phyloP scores from a whole-genome alignment of 2,113 vertebrate genomes.

The Mastomys coucha region DNA sequence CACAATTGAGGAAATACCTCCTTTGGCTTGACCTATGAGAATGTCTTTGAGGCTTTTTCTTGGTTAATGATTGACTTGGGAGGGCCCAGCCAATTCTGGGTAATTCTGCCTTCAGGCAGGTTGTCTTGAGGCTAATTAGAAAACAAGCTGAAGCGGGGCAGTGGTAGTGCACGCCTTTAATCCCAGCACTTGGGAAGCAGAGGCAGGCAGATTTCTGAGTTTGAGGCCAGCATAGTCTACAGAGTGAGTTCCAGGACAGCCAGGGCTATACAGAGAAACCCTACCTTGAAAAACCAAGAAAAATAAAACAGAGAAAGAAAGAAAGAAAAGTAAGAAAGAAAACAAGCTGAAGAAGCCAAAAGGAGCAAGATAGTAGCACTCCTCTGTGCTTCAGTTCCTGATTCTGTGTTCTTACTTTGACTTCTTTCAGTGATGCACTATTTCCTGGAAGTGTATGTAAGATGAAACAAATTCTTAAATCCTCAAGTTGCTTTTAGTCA shows the following conservation, averaged over 20 bases:
- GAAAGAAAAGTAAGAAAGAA: background rate
- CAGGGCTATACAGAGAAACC: too few relatives aligned
- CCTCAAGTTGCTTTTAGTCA: background rate
- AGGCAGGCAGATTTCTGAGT: too few relatives aligned
- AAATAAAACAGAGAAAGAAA: too few relatives aligned
- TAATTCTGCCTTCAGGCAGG: background rate
- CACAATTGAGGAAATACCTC: background rate
- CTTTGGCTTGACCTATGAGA: background rate
- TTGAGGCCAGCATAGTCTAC: too few relatives aligned
- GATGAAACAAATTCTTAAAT: background rate
- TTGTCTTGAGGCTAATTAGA: background rate
- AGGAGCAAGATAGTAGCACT: background rate
- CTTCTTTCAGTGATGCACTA: too few relatives aligned
- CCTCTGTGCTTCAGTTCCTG: background rate
- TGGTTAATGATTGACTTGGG: background rate
- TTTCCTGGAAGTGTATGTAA: background rate
- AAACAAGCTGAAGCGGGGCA: background rate
- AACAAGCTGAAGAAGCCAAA: background rate
- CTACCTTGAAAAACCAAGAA: too few relatives aligned
- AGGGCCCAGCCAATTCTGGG: background rate
- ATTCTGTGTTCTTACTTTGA: background rate
- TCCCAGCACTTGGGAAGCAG: too few relatives aligned
- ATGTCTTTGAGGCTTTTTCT: background rate
- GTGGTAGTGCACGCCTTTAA: too few relatives aligned
- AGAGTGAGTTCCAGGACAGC: too few relatives aligned